These are phyloP conservation scores for Cherax destructor DNA, from an alignment of 1,140 invertebrate genomes.

Conservation along the genomic window DNA sequence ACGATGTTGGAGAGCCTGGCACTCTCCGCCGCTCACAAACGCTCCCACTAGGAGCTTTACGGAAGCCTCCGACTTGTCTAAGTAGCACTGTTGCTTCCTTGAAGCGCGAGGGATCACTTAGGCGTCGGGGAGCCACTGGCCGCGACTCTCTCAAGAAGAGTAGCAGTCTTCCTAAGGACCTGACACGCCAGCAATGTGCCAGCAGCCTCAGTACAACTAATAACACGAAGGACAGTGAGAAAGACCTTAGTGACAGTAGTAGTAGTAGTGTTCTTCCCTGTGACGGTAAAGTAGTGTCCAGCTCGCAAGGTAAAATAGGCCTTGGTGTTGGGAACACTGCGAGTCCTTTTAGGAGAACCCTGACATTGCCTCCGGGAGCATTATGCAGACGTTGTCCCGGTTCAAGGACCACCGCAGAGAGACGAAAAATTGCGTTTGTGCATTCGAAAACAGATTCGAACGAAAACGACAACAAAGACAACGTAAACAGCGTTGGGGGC, in stretches of 20 bases:
- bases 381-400: constrained; percentile 41
- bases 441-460: constrained; percentile 33
- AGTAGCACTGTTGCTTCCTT: not conserved
- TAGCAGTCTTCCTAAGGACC: not conserved
- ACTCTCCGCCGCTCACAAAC: constrained; percentile 24
- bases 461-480: not conserved
- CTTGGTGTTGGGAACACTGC: not conserved
- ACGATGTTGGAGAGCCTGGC: constrained; percentile 13
- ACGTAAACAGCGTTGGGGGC: not conserved
- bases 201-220: not conserved
- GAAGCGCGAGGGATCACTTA: constrained; percentile 11
- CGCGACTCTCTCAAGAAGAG: not conserved
- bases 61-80: not conserved
- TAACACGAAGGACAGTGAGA: not conserved
- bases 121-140: not conserved
- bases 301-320: not conserved
- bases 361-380: constrained; percentile 43
- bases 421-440: constrained; percentile 19
- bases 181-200: not conserved
- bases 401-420: not conserved
- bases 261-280: not conserved
- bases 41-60: not conserved
- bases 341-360: constrained; percentile 41
- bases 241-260: not conserved
- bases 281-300: not conserved